Conservation (phyloP, 2,113 vertebrate genomes). For the Varanus komodoensis region DNA sequence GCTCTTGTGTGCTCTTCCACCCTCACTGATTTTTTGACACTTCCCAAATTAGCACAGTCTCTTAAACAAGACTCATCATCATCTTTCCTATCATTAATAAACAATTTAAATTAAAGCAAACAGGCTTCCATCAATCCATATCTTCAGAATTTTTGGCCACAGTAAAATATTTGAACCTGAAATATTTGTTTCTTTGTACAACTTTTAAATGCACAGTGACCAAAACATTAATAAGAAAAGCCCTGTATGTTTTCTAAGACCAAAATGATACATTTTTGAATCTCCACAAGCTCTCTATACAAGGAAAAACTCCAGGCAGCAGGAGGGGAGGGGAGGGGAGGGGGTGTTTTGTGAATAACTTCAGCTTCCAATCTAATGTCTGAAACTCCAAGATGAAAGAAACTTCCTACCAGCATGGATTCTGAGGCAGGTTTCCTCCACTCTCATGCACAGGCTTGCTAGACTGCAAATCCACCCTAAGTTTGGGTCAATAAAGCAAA, state of each 20-base stretch:
- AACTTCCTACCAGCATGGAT: too few species aligned
- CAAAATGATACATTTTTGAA: not conserved
- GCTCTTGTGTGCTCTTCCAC: not conserved
- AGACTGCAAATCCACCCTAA: not conserved
- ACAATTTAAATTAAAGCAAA: conserved; percentile 32
- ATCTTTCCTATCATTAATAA: conserved; percentile 25
- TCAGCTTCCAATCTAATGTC: not conserved
- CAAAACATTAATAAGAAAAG: not conserved
- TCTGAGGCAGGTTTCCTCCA: not conserved
- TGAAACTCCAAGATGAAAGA: not conserved
- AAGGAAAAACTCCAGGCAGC: not conserved
- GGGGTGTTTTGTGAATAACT: not conserved
- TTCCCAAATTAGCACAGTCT: not conserved
- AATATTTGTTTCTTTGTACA: not conserved
- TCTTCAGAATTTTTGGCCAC: not conserved
- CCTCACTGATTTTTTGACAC: not conserved
- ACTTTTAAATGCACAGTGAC: not conserved
- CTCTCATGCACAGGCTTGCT: not conserved
- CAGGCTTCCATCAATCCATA: not conserved
- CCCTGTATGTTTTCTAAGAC: not conserved
- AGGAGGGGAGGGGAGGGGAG: not conserved
- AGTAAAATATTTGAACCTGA: not conserved
- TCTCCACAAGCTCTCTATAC: not conserved
- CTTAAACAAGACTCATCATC: conserved; percentile 5
- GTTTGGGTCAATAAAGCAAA: not conserved